Base-by-base conservation (phyloP, 2,113 vertebrate genomes). In the Rhea americana region DNA sequence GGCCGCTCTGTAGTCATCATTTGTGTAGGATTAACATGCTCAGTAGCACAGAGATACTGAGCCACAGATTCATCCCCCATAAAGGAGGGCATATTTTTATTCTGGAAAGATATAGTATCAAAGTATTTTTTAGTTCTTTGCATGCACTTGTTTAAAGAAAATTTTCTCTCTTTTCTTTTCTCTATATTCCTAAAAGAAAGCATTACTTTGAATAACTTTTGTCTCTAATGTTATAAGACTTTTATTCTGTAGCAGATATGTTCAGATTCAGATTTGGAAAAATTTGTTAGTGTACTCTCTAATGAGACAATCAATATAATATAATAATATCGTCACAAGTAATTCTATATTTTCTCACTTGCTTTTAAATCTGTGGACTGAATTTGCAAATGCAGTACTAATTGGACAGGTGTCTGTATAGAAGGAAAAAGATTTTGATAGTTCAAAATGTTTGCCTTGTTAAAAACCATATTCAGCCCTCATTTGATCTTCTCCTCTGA, bases 101-200 rank as follows among this genome's bases (percentile, higher is more conserved):
- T 89, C 66, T 20, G n/a, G 19, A 67, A 90, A 96, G 50, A 89
- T 81, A 53, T 59, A 77, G 20, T 89, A 95, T 93, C 90, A 83
- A 96, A 94, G 72, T 70, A 88, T 66, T 66, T 87, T 80, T 79
- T 86, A 85, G 83, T 91, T 89, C 74, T 87, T 95, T 91, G 71
- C 68, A 93, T 93, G 73, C 16, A 84, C 28, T 95, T 77, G 43
- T 85, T 87, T 92, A 93, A 94, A 92, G 75, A 86, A 82, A 79
- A 30, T 41, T 93, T 71, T 26, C 37, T 90, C 17, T 85, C 85
- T 68, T 80, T 87, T 86, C 24, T 41, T 87, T 86, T 80, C 65
- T 25, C 45, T 76, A 43, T 63, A 65, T 72, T 45, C 14, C 48
- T 50, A 70, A 91, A 30, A 93, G 75, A 81, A 93, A 85, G 21